Conservation (phyloP, 2,113 vertebrate genomes). For the Picathartes gymnocephalus region DNA sequence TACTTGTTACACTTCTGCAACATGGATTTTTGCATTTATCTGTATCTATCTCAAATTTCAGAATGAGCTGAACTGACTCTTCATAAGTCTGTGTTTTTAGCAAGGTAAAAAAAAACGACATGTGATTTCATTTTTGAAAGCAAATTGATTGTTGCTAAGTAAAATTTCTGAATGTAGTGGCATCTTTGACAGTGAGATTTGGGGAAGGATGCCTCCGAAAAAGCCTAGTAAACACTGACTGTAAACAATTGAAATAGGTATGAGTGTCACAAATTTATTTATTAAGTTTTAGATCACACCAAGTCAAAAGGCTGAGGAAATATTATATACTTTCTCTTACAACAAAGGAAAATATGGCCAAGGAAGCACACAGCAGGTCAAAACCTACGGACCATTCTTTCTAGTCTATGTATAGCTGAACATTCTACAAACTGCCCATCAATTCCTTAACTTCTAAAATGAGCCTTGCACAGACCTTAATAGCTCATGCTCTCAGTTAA, state of each 20-base stretch:
- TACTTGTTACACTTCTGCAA: neutral
- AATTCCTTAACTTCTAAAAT: neutral
- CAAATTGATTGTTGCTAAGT: neutral
- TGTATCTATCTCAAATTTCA: neutral
- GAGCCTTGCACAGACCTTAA: neutral
- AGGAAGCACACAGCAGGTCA: neutral
- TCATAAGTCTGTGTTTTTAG: neutral
- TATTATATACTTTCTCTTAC: neutral
- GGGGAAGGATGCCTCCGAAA: neutral
- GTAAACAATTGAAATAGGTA: neutral
- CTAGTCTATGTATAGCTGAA: neutral
- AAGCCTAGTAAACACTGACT: neutral
- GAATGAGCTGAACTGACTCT: neutral
- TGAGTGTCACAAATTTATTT: neutral
- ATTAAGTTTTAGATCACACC: neutral
- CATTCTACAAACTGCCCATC: neutral
- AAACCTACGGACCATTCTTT: neutral
- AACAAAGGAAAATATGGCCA: neutral
- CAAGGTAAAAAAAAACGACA: neutral
- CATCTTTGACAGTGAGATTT: neutral
- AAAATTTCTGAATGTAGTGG: neutral
- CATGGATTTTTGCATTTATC: neutral
- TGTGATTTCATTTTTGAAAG: neutral
- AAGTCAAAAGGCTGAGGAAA: neutral
- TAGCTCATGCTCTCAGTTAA: neutral